phyloP scores from a whole-genome alignment of 1,140 invertebrate species.

The Samia ricini region DNA sequence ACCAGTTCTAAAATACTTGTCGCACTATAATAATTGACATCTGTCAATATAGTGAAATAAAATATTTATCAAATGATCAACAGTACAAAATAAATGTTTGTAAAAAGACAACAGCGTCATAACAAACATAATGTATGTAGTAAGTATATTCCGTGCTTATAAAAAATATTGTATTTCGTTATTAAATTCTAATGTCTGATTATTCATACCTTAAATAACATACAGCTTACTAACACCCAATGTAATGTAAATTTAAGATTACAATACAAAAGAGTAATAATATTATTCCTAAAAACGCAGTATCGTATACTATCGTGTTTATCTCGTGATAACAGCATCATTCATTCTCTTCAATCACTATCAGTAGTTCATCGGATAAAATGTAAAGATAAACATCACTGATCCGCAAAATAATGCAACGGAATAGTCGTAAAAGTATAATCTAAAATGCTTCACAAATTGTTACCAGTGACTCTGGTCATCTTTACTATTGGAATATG shows the following conservation, averaged over 20 bases:
- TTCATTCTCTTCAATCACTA: not conserved
- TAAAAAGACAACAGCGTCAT: too few relatives aligned
- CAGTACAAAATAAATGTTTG: too few relatives aligned
- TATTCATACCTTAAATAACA: too few relatives aligned
- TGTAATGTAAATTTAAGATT: not conserved
- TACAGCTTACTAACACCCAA: too few relatives aligned
- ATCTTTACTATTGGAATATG: slow-evolving; percentile 6
- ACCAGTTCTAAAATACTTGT: too few relatives aligned
- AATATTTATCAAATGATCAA: too few relatives aligned
- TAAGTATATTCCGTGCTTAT: too few relatives aligned
- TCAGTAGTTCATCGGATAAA: not conserved
- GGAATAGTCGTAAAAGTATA: not conserved
- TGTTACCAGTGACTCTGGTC: not conserved
- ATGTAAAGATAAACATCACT: not conserved
- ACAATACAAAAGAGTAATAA: not conserved
- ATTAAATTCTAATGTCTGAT: too few relatives aligned
- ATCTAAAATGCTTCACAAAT: not conserved
- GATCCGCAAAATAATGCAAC: not conserved
- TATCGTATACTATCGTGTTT: not conserved
- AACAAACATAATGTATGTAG: too few relatives aligned
- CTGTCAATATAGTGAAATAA: too few relatives aligned
- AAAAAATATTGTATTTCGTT: too few relatives aligned
- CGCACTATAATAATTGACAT: too few relatives aligned
- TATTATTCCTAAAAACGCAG: not conserved
- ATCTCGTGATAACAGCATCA: not conserved